Percentiles rank a stretch among this genome's conserved stretches.
phyloP scores from a whole-genome alignment of 2,888 invertebrate genomes.

The Agapetus fuscipes region DNA sequence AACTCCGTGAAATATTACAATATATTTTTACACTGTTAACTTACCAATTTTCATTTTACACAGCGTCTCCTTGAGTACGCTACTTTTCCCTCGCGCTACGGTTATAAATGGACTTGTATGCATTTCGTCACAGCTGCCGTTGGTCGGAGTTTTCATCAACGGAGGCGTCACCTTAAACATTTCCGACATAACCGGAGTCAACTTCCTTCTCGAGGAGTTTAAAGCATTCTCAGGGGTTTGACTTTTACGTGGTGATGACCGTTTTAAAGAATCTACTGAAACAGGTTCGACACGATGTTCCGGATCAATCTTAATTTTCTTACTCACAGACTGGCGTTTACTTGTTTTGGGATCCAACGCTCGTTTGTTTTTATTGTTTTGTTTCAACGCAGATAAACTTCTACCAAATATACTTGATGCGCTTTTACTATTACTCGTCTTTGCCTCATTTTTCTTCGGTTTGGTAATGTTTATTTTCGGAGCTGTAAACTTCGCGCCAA shows the following conservation, averaged over 20 bases:
- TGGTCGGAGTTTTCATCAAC: background rate
- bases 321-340: too few species aligned
- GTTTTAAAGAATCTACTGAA: too few species aligned
- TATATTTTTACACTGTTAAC: conserved; percentile 2
- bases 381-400: too few species aligned
- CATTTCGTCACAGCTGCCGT: conserved; percentile 12
- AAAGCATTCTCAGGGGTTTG: background rate
- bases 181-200: background rate
- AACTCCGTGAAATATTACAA: background rate
- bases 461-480: conserved; percentile 35
- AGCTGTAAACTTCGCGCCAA: conserved; percentile 42
- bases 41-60: conserved; percentile 37
- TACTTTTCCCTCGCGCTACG: conserved; percentile 48
- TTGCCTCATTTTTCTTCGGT: too few species aligned
- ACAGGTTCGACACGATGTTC: too few species aligned
- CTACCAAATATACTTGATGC: too few species aligned
- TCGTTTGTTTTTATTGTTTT: background rate
- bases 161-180: background rate
- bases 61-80: conserved; percentile 46
- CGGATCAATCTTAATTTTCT: too few species aligned
- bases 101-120: conserved; percentile 50
- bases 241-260: too few species aligned
- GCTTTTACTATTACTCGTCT: too few species aligned
- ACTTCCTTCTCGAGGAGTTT: background rate
- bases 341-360: background rate